These are phyloP conservation scores for Cervus canadensis DNA, from an alignment of 2,113 vertebrate species.

Conservation along the genomic window DNA sequence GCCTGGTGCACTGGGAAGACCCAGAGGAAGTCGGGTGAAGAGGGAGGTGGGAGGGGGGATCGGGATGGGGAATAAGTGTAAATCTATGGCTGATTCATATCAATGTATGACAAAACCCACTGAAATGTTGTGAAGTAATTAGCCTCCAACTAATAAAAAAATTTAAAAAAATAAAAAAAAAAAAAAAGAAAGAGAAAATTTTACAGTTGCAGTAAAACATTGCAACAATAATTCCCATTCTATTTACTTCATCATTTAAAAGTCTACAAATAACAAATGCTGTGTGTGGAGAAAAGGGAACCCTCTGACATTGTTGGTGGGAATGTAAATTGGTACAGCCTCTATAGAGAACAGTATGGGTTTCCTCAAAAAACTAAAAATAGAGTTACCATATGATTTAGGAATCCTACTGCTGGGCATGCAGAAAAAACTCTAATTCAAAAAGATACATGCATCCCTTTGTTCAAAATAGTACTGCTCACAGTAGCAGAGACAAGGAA, in stretches of 20 bases:
- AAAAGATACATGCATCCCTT: background rate
- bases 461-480: background rate
- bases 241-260: background rate
- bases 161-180: too few relatives aligned
- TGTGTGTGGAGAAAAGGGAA: background rate
- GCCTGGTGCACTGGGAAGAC: too few relatives aligned
- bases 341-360: background rate
- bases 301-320: background rate
- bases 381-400: background rate
- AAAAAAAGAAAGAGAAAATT: background rate
- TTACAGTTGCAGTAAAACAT: background rate
- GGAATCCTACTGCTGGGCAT: background rate
- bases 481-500: background rate
- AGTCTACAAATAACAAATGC: background rate
- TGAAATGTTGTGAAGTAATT: too few relatives aligned
- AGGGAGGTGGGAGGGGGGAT: too few relatives aligned
- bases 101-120: too few relatives aligned
- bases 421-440: background rate
- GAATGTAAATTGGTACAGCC: background rate
- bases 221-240: background rate
- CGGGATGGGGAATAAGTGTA: too few relatives aligned
- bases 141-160: too few relatives aligned
- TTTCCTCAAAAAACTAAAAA: background rate
- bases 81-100: too few relatives aligned
- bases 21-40: too few relatives aligned